Evolutionary conservation across 1,140 invertebrate species (phyloP).

Genomic region (Chrysopa pallens): DNA sequence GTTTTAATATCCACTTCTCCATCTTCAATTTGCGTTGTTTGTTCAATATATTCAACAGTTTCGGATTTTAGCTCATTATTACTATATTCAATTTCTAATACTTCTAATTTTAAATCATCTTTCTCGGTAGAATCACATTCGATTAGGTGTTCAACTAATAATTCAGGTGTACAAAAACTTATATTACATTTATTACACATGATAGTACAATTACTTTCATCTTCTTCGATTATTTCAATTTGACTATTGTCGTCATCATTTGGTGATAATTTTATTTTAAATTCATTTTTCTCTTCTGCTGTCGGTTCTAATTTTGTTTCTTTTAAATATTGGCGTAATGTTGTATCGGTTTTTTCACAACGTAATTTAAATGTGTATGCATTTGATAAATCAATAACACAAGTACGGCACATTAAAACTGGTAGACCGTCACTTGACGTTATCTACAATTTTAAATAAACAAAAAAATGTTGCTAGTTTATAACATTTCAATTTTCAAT

Average conservation of each 20-base stretch:
- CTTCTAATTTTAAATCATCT: neutral
- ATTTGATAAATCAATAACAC: neutral
- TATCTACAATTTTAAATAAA: neutral
- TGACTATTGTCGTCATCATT: too few species aligned
- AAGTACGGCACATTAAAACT: neutral
- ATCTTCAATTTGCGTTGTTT: neutral
- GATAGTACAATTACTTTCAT: neutral
- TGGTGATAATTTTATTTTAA: too few species aligned
- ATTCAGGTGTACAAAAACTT: neutral
- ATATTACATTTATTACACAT: neutral
- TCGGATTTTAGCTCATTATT: too few species aligned
- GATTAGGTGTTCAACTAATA: neutral
- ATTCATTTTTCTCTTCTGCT: neutral
- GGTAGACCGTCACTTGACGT: neutral
- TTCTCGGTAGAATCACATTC: neutral
- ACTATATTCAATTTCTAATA: neutral
- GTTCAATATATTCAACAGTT: too few species aligned
- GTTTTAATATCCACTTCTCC: neutral
- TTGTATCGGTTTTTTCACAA: neutral
- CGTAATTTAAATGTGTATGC: constrained; percentile 1
- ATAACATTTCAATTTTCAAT: neutral
- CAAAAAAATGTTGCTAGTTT: neutral
- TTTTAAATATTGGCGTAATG: neutral
- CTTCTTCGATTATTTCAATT: neutral
- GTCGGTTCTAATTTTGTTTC: neutral